Percentiles rank a stretch among this genome's conserved stretches.
Conservation (phyloP, 2,888 invertebrate species). For the Cephus runcator region DNA sequence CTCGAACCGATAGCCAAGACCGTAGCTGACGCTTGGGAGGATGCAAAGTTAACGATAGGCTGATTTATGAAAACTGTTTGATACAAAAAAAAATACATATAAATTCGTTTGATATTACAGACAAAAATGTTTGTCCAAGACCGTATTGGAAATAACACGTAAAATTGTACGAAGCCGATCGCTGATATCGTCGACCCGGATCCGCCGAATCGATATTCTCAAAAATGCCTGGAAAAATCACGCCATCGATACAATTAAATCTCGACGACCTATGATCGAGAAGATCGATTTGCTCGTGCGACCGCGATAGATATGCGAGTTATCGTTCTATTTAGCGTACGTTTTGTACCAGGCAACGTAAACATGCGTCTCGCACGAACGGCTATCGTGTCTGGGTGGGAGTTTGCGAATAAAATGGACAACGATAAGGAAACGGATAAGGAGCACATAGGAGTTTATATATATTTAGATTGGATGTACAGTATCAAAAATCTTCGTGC, state of each 20-base stretch:
- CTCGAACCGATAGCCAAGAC: not conserved
- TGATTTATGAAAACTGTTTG: not conserved
- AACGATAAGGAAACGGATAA: conserved; percentile 4
- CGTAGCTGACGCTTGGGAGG: not conserved
- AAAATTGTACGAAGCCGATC: no score
- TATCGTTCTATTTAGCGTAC: not conserved
- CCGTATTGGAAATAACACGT: no score
- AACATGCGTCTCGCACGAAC: not conserved
- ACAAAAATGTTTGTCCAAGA: no score
- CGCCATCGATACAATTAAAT: not conserved
- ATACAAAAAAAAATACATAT: no score
- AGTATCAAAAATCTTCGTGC: not conserved
- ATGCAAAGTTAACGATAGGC: not conserved
- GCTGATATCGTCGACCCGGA: no score
- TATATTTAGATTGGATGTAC: not conserved
- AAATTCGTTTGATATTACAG: no score
- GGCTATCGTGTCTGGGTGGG: not conserved
- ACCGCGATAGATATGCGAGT: not conserved
- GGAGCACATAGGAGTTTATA: not conserved
- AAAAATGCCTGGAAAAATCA: not conserved
- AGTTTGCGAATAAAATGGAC: conserved; percentile 23
- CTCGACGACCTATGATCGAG: not conserved
- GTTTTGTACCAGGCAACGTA: not conserved
- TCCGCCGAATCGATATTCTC: not conserved
- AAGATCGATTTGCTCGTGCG: not conserved